Evolutionary conservation across 2,797 vertebrate genomes (phyloP), one percentile per base, ranked within the genome.

Genomic region (Chaenodraco wilsoni): DNA sequence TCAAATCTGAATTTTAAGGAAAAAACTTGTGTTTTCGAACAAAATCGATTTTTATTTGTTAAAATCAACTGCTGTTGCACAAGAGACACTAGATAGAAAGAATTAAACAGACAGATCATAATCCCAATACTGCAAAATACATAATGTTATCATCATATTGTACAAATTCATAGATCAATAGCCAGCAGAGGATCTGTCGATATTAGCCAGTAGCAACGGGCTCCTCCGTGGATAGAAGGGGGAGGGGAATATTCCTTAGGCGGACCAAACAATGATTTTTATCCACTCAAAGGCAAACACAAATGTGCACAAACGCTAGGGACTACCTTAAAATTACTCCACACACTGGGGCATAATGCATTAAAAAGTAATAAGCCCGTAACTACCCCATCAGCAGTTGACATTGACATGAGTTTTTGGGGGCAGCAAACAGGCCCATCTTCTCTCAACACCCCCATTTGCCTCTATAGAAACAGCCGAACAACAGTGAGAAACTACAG

Each of bases 121-220:
- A 80, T 55, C 51, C 31, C 46, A 15, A 70, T 67, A 64, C 80
- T 58, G 48, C 79, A 75, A 83, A 62, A 87, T 78, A 89, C 68
- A 48, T 76, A 10, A 76, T 86, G 73, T 82, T 88, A 81, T 87
- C 78, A 89, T 88, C 72, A 84, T 84, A 84, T 90, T 88, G 84
- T 78, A 85, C 88, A 91, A 93, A 93, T 89, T 90, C 78, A 82
- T 86, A 88, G 90, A 93, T 93, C 92, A 90, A 92, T 93, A 89
- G 61, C 73, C 66, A 78, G 73, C 84, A 87, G 84, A 79, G 79
- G 59, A 81, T 84, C 79, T 68, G 88, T 93, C 86, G 37, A 92
- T 92, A 86, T 40, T 10, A 84, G 90, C 92, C 82, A 11, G 68
- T 60, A 88, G 89, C 84, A 5, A 50, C 23, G 23, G 67, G 70